A percentile compares a stretch with the other conserved stretches of the same genome.
Conservation (phyloP, 2,888 invertebrate genomes). For the Drosophila emarginata region DNA sequence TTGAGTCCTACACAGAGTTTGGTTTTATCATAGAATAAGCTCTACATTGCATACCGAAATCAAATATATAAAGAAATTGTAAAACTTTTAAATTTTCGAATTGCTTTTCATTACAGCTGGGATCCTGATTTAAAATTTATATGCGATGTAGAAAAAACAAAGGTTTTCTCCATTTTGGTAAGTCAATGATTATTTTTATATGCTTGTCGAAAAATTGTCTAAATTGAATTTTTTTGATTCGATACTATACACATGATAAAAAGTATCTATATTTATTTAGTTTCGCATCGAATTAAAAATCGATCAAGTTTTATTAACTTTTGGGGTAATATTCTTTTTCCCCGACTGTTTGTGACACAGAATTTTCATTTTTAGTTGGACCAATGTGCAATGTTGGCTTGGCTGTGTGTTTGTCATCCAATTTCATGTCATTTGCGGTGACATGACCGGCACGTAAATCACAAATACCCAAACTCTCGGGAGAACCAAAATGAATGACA, state of each 20-base stretch:
- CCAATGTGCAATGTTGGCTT: constrained; percentile 18
- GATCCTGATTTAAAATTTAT: neutral
- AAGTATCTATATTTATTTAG: too few species aligned
- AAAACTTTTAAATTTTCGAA: too few species aligned
- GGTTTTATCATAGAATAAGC: too few species aligned
- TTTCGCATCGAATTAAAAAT: too few species aligned
- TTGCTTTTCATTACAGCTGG: neutral
- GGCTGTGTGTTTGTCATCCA: constrained; percentile 28
- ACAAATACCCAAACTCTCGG: constrained; percentile 40
- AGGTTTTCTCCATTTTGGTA: neutral
- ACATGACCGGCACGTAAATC: constrained; percentile 53
- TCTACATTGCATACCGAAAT: too few species aligned
- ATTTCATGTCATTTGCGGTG: constrained; percentile 39
- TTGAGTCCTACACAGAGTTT: neutral
- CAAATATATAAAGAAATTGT: too few species aligned
- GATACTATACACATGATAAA: too few species aligned
- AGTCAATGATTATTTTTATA: neutral
- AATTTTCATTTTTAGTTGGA: neutral
- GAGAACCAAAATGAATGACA: constrained; percentile 24
- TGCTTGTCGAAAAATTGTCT: too few species aligned
- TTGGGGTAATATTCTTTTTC: too few species aligned
- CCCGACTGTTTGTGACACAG: too few species aligned
- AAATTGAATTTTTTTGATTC: too few species aligned
- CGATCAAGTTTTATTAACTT: too few species aligned
- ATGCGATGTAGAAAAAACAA: neutral